Evolutionary conservation across 2,797 vertebrate species (phyloP), one percentile per base, ranked within the genome.

Genomic region (Chelon auratus): DNA sequence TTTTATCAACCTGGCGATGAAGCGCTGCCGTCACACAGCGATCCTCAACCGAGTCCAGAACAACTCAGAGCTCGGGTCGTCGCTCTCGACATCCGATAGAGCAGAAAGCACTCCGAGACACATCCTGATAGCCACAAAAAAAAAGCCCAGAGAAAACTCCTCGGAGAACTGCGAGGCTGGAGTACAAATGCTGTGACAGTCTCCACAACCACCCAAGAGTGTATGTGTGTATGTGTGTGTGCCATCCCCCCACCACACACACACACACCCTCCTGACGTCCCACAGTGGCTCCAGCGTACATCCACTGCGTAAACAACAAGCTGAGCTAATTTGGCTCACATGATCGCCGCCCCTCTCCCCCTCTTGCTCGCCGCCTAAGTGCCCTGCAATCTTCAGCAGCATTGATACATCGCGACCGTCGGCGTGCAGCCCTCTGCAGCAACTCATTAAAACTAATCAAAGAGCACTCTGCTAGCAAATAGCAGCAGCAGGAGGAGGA

Each of bases 261-360:
- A 48, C 70, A 74, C 77, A 74, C 77, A 68, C 78, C 62, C 72
- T 64, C 73, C 63, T 63, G 75, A 74, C 48, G 75, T 83, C 88
- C 82, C 87, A 81, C 84, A 78, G 84, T 80, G 85, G 78, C 80
- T 84, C 80, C 71, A 58, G 64, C 85, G 86, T 75, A 84, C 83
- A 89, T 87, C 82, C 84, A 87, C 55, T 86, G 81, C 80, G 84
- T 91, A 92, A 91, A 93, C 87, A 91, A 89, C 83, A 86, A 83
- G 81, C 87, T 78, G 87, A 87, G 86, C 86, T 92, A 88, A 92
- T 89, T 86, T 87, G 78, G 81, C 87, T 92, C 89, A 90, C 91
- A 90, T 91, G 90, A 91, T 33, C 64, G 18, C 78, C 18, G 45
- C 14, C 13, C 71, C 42, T 63, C 24, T 36, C 36, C 20, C 50